Percentiles rank a stretch among this genome's conserved stretches.
phyloP scores from a whole-genome alignment of 2,888 invertebrate genomes.

The Hylaea fasciaria region DNA sequence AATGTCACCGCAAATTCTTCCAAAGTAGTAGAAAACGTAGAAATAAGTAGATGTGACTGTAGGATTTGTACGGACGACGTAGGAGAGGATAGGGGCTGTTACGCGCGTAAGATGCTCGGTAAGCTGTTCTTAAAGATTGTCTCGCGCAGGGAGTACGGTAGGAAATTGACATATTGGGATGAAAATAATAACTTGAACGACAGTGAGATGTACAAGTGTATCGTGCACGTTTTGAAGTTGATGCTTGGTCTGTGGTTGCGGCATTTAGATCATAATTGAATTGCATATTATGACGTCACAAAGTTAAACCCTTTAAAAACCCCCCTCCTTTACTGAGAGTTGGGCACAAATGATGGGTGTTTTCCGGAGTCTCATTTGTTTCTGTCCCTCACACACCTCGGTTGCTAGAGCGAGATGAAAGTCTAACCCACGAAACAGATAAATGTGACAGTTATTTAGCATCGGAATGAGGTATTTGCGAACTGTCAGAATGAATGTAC shows the following conservation, averaged over 20 bases:
- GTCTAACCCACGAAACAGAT: too few species aligned
- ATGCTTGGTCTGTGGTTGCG: constrained; percentile 79
- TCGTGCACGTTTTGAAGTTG: constrained; percentile 73
- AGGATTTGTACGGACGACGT: constrained; percentile 70
- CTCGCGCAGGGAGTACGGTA: constrained; percentile 58
- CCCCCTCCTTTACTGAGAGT: not conserved
- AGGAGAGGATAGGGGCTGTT: constrained; percentile 50
- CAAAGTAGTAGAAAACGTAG: constrained; percentile 47
- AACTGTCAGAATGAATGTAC: too few species aligned
- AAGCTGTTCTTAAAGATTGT: constrained; percentile 66
- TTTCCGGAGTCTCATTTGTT: too few species aligned
- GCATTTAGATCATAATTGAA: constrained; percentile 74
- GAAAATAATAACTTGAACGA: constrained; percentile 71
- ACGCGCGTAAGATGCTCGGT: constrained; percentile 61
- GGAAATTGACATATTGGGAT: constrained; percentile 67
- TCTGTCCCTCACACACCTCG: too few species aligned
- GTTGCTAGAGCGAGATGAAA: too few species aligned
- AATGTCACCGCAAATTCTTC: constrained; percentile 34
- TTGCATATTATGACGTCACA: constrained; percentile 13
- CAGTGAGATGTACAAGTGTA: constrained; percentile 71
- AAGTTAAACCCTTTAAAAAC: not conserved
- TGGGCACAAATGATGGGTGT: too few species aligned
- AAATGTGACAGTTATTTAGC: too few species aligned
- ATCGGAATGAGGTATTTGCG: too few species aligned
- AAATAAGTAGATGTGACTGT: constrained; percentile 73